phyloP scores from a whole-genome alignment of 2,797 vertebrate genomes.

The Rhinella marina region DNA sequence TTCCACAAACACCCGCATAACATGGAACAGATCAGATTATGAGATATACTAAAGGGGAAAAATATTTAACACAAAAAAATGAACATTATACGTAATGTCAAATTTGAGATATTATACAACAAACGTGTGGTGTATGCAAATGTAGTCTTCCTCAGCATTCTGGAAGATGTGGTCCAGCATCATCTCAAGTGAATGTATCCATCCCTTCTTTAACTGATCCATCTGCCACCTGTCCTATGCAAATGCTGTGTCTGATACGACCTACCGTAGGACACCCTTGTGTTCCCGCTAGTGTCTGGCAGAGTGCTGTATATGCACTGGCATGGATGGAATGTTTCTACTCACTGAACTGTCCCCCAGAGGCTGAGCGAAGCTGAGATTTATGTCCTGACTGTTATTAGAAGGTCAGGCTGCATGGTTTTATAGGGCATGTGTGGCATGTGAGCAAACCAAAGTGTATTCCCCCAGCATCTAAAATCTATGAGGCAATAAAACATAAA shows the following conservation, averaged over 20 bases:
- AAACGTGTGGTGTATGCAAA: too few species aligned
- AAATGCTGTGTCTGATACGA: not conserved
- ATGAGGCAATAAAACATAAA: conserved; percentile 44
- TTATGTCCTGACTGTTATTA: conserved; percentile 44
- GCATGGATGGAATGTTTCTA: conserved; percentile 49
- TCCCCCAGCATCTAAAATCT: conserved; percentile 32
- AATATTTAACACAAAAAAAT: not conserved
- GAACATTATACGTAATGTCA: too few species aligned
- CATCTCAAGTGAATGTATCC: not conserved
- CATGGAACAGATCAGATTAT: not conserved
- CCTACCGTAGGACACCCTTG: not conserved
- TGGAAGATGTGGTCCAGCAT: not conserved
- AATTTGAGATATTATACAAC: too few species aligned
- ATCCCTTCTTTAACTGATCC: not conserved
- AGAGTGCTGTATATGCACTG: conserved; percentile 21
- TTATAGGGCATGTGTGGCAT: conserved; percentile 39
- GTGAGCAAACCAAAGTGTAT: conserved; percentile 7
- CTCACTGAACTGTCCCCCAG: conserved; percentile 54
- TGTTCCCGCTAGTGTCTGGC: conserved; percentile 2
- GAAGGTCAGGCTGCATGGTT: conserved; percentile 50
- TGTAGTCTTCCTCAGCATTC: not conserved
- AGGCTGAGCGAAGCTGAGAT: conserved; percentile 34
- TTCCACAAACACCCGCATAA: conserved; percentile 37
- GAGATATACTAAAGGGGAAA: not conserved
- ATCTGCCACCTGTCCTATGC: conserved; percentile 6